Percentiles rank a stretch among this genome's conserved stretches.
Conservation (phyloP, 2,113 vertebrate species). For the Polyodon spathula region DNA sequence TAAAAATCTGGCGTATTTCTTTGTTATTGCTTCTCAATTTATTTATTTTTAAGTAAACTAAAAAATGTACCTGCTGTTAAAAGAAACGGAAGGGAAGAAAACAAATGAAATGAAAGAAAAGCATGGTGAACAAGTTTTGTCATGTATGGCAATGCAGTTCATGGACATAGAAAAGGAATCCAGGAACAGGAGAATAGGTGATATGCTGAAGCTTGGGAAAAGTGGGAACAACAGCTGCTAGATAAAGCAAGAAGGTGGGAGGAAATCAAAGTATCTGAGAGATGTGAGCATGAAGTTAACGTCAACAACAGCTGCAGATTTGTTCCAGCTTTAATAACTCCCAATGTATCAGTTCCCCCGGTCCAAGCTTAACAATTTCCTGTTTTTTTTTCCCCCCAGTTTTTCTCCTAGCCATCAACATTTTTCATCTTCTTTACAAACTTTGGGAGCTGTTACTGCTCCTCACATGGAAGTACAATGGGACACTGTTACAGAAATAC, state of each 20-base stretch:
- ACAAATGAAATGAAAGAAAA: neutral
- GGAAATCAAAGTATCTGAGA: neutral
- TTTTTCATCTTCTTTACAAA: neutral
- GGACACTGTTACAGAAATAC: too few relatives aligned
- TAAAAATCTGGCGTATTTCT: too few relatives aligned
- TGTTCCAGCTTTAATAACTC: neutral
- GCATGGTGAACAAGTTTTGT: too few relatives aligned
- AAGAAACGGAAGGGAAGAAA: neutral
- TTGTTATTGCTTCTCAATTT: neutral
- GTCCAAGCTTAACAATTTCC: neutral
- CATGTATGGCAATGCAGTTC: too few relatives aligned
- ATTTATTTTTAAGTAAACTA: neutral
- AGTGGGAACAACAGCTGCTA: neutral
- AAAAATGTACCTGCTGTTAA: neutral
- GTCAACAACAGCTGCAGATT: neutral
- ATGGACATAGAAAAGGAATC: too few relatives aligned
- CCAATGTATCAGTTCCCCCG: neutral
- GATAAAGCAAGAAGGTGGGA: neutral
- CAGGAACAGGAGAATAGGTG: too few relatives aligned
- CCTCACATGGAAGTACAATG: neutral
- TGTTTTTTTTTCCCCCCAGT: neutral
- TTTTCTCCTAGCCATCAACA: neutral
- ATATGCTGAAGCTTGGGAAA: neutral
- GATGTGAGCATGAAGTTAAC: neutral
- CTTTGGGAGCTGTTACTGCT: neutral